Base-by-base conservation (phyloP, 2,888 invertebrate species). In the Agrotis exclamationis region DNA sequence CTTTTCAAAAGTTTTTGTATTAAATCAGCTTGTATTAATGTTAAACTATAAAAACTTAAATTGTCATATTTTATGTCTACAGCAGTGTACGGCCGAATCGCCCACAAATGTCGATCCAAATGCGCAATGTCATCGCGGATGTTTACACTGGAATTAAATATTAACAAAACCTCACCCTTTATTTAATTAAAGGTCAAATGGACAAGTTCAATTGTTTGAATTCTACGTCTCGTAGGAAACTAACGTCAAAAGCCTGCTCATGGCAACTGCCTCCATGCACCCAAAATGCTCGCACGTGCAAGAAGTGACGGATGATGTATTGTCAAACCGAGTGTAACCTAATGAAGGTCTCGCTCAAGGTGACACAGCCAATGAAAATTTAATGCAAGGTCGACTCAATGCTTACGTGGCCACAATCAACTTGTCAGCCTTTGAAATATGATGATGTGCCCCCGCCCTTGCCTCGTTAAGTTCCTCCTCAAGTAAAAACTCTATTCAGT, bases 361-460 rank as follows among this genome's bases (percentile, higher is more conserved):
- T 94, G 89, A 94, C 91, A 90, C 84, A 83, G 90, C 82, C 85
- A 76, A 78, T 94, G 79, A 93, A 94, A 93, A 65, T 92, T 94
- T 93, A 90, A 91, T 83, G 79, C 90, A 90, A 93, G 90, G 88
- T 79, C 91, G 84, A 85, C 87, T 76, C 87, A 90, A 86, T 83
- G 90, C 89, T 90, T 89, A 90, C 88, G 87, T 89, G 79, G 84
- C 86, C 76, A 86, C 91, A 94, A 95, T 96, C 91, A 94, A 92
- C 90, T 85, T 94, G 95, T 96, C 96, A 92, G 83, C 85, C 76
- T 87, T 86, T 95, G 93, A 94, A 91, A 92, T 92, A 94, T 84
- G 90, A 92, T 87, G 76, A 78, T 75, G 78, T 80, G 74, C 79
- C 85, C 76, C 87, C 89, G 80, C 83, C 87, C 84, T 74, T 73